Percentiles rank a stretch among this genome's conserved stretches.
These are phyloP conservation scores for Capreolus pygargus DNA, from an alignment of 2,113 vertebrate species.

Conservation along the genomic window DNA sequence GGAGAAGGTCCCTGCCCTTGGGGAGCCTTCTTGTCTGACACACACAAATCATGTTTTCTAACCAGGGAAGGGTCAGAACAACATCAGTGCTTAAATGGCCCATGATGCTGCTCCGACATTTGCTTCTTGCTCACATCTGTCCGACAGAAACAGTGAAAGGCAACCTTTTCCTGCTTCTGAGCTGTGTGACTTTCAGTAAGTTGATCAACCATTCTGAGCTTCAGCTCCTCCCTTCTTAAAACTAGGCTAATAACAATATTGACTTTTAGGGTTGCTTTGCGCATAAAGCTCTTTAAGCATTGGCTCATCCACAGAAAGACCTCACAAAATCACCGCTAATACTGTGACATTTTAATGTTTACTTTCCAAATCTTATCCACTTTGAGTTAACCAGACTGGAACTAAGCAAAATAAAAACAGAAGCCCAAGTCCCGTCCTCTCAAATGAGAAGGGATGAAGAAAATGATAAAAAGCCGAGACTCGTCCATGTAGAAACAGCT, in stretches of 20 bases:
- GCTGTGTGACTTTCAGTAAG: neutral
- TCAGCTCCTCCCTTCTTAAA: neutral
- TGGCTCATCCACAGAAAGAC: neutral
- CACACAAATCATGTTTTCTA: fast-evolving
- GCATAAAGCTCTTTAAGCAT: fast-evolving
- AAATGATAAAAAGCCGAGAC: neutral
- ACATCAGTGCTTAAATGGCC: fast-evolving
- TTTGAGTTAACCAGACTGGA: neutral
- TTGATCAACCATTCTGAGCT: neutral
- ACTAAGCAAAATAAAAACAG: neutral
- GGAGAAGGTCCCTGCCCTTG: neutral
- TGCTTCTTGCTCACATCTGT: neutral
- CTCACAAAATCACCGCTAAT: neutral
- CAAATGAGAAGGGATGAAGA: neutral
- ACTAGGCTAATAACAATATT: neutral
- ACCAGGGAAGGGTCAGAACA: neutral
- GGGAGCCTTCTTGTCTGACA: neutral
- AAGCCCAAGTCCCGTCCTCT: neutral
- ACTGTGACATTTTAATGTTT: neutral
- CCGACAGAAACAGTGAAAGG: neutral
- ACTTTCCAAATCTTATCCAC: neutral
- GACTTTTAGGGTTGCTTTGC: neutral
- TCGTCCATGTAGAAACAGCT: fast-evolving
- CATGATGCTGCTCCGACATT: neutral
- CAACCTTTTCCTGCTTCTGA: neutral